These are phyloP conservation scores for Plumapathes pennacea DNA, from an alignment of 92 coral and sea anemone species.

Conservation along the genomic window DNA sequence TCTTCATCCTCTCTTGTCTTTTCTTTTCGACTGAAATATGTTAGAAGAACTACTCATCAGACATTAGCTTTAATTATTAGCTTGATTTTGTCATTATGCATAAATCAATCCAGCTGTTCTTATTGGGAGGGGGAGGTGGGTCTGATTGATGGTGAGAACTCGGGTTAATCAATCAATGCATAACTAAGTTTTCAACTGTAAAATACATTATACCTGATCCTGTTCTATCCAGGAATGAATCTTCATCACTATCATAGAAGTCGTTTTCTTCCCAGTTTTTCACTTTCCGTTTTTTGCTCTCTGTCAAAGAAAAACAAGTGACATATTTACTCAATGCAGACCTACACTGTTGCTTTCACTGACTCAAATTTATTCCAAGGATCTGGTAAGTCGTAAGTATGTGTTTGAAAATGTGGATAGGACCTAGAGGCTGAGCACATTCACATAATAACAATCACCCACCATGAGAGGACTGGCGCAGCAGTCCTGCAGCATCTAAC, in stretches of 20 bases:
- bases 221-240: conserved; percentile 91
- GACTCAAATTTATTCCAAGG: too few relatives aligned
- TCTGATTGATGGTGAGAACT: too few relatives aligned
- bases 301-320: conserved; percentile 13
- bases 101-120: too few relatives aligned
- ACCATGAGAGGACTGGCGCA: conserved; percentile 96
- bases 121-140: too few relatives aligned
- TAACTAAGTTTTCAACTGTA: too few relatives aligned
- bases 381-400: too few relatives aligned
- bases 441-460: too few relatives aligned
- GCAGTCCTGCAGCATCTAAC: conserved; percentile 88
- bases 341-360: not conserved
- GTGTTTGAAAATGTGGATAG: not conserved
- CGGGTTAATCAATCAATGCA: too few relatives aligned
- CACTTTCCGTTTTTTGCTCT: conserved; percentile 86
- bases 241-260: conserved; percentile 98
- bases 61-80: not conserved
- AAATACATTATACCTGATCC: conserved; percentile 99
- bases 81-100: too few relatives aligned
- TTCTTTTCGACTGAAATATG: conserved; percentile 64
- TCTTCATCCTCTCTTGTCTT: conserved; percentile 72
- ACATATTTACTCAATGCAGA: not conserved
- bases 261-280: conserved; percentile 97
- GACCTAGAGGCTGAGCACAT: not conserved
- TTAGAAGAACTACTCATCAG: not conserved